These are phyloP conservation scores for Halcyon malimbica DNA, from an alignment of 2,113 vertebrate genomes.

Conservation along the genomic window DNA sequence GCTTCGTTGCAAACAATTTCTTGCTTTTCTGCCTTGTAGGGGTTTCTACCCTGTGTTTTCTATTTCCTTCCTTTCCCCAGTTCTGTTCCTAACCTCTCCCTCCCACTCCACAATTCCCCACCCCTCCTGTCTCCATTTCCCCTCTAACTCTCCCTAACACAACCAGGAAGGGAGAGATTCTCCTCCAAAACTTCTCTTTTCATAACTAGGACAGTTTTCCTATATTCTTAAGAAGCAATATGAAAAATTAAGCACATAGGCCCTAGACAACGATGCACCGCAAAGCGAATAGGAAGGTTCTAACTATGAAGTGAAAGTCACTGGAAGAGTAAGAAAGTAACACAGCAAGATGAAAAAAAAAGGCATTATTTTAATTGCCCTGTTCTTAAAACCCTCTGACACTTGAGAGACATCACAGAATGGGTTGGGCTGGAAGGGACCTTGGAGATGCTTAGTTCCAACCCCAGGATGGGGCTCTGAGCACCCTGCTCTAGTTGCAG, in stretches of 20 bases:
- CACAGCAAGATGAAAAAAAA: neutral
- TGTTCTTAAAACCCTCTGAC: neutral
- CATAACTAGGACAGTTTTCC: neutral
- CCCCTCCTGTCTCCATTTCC: neutral
- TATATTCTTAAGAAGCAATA: neutral
- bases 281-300: neutral
- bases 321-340: neutral
- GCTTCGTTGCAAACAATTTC: neutral
- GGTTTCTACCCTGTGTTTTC: neutral
- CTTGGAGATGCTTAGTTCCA: too few species aligned
- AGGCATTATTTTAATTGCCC: neutral
- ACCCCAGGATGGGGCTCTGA: too few species aligned
- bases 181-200: neutral
- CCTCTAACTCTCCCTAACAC: neutral
- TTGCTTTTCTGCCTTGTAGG: neutral
- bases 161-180: neutral
- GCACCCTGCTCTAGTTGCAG: too few species aligned
- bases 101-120: neutral
- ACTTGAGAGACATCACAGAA: neutral
- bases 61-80: neutral
- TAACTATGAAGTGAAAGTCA: neutral
- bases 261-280: neutral
- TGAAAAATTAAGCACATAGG: neutral
- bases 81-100: neutral
- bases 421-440: too few species aligned